Evolutionary conservation across 2,797 vertebrate species (phyloP).

Genomic region (Anguilla megastoma): DNA sequence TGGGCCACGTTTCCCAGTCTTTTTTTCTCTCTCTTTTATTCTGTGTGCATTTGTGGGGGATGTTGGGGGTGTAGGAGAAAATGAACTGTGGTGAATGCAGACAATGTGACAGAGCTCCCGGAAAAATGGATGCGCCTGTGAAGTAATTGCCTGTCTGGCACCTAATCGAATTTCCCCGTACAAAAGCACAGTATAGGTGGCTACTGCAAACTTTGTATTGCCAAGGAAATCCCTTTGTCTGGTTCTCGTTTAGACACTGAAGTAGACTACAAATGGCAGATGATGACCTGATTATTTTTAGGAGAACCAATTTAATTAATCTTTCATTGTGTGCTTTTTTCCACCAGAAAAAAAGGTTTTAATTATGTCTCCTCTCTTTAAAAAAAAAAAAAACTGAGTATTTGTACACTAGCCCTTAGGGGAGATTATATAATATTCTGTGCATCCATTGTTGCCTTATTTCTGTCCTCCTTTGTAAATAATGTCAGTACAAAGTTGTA

Average conservation of each 20-base stretch:
- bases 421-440: slow-evolving; percentile 27
- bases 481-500: slow-evolving; percentile 17
- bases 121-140: not conserved
- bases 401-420: slow-evolving; percentile 13
- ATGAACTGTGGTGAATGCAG: not conserved
- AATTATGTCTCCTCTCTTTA: not conserved
- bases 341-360: slow-evolving; percentile 12
- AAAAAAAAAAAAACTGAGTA: slow-evolving; percentile 13
- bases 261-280: not conserved
- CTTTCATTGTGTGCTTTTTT: slow-evolving; percentile 5
- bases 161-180: not conserved
- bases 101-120: not conserved
- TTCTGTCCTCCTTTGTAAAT: slow-evolving; percentile 28
- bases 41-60: not conserved
- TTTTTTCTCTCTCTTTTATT: slow-evolving; percentile 8
- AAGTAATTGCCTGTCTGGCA: not conserved
- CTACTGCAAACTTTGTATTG: not conserved
- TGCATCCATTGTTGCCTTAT: slow-evolving; percentile 11
- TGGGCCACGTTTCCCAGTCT: no score
- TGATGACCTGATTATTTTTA: slow-evolving; percentile 16
- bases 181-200: not conserved
- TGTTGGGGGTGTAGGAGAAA: not conserved
- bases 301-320: not conserved
- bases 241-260: not conserved
- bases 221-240: not conserved